Evolutionary conservation across 2,113 vertebrate genomes (phyloP), one percentile per base, ranked within the genome.

Genomic region (Atrichornis clamosus): DNA sequence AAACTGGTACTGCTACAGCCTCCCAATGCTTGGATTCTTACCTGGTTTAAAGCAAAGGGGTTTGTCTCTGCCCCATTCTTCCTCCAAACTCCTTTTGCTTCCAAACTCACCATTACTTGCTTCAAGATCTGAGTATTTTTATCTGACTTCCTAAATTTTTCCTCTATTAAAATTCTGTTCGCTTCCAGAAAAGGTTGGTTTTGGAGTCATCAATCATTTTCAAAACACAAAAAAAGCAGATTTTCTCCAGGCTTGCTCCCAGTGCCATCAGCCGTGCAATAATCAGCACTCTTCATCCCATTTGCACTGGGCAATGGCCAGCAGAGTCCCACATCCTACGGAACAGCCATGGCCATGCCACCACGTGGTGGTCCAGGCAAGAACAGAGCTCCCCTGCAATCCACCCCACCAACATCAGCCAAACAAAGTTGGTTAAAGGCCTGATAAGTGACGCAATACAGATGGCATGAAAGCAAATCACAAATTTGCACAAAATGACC

Each of bases 171-270:
- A 75, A 56, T 16, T 18, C 60, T 39, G 6, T 14, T 39, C 6
- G 3, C 5, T 72, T 70, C 35, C 16, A 84, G 28, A 84, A 11
- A 47, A 68, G 9, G 28, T 10, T 79, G 19, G 0, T 39, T 76
- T 47, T 22, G 7, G 35, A 73, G 27, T 49, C 42, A 56, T 33
- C 16, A 52, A 44, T 8, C 5, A 64, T 49, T 60, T 68, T 26
- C 15, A 41, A 26, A 11, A 12, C 0, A 52, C 1, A 3, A 52
- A 46, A 47, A 44, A 6, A 18, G 2, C 1, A 37, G 24, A 28
- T 33, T 69, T 55, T 13, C 64, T 30, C 8, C 69, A 78, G 35
- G 33, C 35, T 85, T 62, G 19, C 28, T 50, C 70, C 18, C 60
- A 52, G 9, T 33, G 50, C 11, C 30, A 73, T 27, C 7, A 69